A percentile compares a stretch with the other conserved stretches of the same genome.
Conservation (phyloP, 2,888 invertebrate genomes). For the Calliphora vomitoria region DNA sequence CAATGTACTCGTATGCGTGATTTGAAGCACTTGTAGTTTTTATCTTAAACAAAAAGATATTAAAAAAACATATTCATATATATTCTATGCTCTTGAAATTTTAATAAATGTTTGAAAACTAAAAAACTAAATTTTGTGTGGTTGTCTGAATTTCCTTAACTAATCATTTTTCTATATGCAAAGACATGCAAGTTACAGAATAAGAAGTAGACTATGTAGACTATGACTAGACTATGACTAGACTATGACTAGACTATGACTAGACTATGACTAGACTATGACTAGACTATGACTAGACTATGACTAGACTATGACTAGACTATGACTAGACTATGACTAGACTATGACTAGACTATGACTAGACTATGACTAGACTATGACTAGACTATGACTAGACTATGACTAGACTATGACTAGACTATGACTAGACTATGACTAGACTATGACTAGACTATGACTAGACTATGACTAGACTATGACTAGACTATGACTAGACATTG, state of each 20-base stretch:
- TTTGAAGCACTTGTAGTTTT: conserved; percentile 65
- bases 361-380: conserved; percentile 4
- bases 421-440: conserved; percentile 2
- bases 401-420: not conserved
- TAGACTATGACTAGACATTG: too few species aligned
- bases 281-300: conserved; percentile 9
- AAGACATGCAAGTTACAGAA: not conserved
- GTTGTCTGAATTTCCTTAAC: conserved; percentile 28
- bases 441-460: conserved; percentile 5
- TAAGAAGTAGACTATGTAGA: not conserved
- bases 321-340: conserved; percentile 4
- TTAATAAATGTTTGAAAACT: conserved; percentile 60
- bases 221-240: conserved; percentile 5
- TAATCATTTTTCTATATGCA: not conserved
- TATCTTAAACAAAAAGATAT: conserved; percentile 24
- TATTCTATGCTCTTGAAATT: conserved; percentile 48
- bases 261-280: conserved; percentile 4
- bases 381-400: conserved; percentile 5
- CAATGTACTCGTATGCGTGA: conserved; percentile 64
- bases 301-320: conserved; percentile 4
- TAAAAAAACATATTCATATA: conserved; percentile 27
- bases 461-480: not conserved
- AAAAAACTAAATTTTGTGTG: conserved; percentile 40
- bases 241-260: conserved; percentile 5
- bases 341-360: conserved; percentile 5